Evolutionary conservation across 2,797 vertebrate species (phyloP).

Genomic region (Coluber constrictor): DNA sequence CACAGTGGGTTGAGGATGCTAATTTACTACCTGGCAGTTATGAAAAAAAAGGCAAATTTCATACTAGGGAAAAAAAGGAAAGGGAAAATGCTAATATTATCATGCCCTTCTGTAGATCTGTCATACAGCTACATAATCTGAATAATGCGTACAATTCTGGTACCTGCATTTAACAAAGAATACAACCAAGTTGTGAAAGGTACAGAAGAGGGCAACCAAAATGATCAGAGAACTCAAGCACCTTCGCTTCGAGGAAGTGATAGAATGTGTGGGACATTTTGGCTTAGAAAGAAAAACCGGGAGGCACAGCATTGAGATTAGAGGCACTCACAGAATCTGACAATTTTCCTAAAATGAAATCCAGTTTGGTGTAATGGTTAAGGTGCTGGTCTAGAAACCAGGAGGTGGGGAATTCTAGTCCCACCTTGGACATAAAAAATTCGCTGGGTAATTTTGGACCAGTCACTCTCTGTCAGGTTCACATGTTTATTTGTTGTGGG

Average conservation of each 20-base stretch:
- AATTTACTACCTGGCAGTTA: not conserved
- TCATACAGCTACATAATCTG: not conserved
- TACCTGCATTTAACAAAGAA: not conserved
- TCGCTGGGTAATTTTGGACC: not conserved
- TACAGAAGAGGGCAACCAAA: not conserved
- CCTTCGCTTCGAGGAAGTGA: not conserved
- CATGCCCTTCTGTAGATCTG: not conserved
- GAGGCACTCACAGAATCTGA: not conserved
- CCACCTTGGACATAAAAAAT: not conserved
- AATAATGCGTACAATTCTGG: not conserved
- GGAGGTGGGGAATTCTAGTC: not conserved
- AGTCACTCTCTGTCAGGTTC: not conserved
- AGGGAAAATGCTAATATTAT: not conserved
- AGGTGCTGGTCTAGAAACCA: not conserved
- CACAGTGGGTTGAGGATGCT: not conserved
- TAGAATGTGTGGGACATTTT: not conserved
- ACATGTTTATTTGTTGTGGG: not conserved
- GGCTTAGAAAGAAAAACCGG: not conserved
- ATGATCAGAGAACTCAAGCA: not conserved
- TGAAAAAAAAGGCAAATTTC: not conserved
- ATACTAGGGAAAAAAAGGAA: not conserved
- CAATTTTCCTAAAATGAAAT: not conserved
- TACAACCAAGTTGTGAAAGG: not conserved
- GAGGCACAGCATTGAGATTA: not conserved
- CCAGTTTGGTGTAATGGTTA: not conserved